Evolutionary conservation across 2,888 invertebrate genomes (phyloP).

Genomic region (Nemotelus pantherinus): DNA sequence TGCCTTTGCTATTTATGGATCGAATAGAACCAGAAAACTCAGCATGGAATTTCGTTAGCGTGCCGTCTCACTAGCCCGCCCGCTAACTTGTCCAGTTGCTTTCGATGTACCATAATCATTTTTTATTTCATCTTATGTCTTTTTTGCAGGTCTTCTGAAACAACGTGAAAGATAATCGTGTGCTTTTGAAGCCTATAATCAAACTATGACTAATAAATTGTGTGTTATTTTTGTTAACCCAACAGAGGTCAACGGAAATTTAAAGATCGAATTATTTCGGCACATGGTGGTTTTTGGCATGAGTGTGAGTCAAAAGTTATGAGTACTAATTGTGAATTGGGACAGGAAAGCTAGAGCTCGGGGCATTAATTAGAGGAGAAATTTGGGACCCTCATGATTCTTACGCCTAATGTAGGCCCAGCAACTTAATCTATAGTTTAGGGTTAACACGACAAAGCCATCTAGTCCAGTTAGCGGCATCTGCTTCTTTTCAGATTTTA

Average conservation of each 20-base stretch:
- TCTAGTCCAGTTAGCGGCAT: too few species aligned
- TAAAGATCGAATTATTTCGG: too few species aligned
- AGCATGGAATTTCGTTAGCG: conserved; percentile 30
- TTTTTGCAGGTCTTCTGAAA: not conserved
- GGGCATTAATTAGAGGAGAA: too few species aligned
- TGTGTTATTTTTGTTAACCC: not conserved
- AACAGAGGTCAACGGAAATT: not conserved
- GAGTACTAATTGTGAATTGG: too few species aligned
- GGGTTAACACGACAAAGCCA: too few species aligned
- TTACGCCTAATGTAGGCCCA: too few species aligned
- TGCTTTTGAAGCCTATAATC: conserved; percentile 1
- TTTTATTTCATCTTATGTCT: not conserved
- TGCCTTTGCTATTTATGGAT: conserved; percentile 6
- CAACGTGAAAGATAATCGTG: conserved; percentile 16
- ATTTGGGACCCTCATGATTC: too few species aligned
- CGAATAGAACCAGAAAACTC: not conserved
- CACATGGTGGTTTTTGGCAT: too few species aligned
- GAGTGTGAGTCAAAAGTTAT: too few species aligned
- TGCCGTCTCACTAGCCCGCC: conserved; percentile 19
- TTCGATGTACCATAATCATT: conserved; percentile 21
- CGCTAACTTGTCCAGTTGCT: conserved; percentile 4
- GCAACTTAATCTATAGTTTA: too few species aligned
- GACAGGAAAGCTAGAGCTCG: too few species aligned
- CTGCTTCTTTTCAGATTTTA: too few species aligned
- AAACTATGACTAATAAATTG: conserved; percentile 22